phyloP scores from a whole-genome alignment of 2,113 vertebrate genomes.

The Seriola quinqueradiata region DNA sequence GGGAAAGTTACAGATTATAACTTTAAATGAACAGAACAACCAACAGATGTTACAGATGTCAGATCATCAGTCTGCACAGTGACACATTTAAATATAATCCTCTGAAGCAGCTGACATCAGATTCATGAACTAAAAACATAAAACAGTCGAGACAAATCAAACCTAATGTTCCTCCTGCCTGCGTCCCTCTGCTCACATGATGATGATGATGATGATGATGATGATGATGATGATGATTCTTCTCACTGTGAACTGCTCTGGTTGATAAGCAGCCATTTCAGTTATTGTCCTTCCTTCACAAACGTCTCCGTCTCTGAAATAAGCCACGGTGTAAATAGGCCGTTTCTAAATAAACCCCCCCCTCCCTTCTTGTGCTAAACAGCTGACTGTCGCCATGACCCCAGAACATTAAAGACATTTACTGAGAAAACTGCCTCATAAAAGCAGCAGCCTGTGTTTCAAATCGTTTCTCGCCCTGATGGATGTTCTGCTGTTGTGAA shows the following conservation, averaged over 20 bases:
- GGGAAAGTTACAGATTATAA: too few species aligned
- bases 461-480: background rate
- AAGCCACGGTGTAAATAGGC: background rate
- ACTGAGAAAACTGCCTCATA: background rate
- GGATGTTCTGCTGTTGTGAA: background rate
- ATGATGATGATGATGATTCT: too few species aligned
- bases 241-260: background rate
- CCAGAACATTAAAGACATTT: background rate
- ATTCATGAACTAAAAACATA: too few species aligned
- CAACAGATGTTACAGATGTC: too few species aligned
- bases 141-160: too few species aligned
- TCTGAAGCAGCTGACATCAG: too few species aligned
- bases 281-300: conserved; percentile 13
- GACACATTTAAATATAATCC: too few species aligned
- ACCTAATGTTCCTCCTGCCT: background rate
- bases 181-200: background rate
- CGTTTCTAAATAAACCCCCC: background rate
- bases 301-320: background rate
- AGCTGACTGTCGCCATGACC: background rate
- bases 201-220: background rate
- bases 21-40: too few species aligned
- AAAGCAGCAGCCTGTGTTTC: conserved; percentile 1
- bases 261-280: conserved; percentile 2
- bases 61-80: too few species aligned
- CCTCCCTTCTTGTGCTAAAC: background rate